Conservation (phyloP, 2,888 invertebrate species). For the Chloromyia formosa region DNA sequence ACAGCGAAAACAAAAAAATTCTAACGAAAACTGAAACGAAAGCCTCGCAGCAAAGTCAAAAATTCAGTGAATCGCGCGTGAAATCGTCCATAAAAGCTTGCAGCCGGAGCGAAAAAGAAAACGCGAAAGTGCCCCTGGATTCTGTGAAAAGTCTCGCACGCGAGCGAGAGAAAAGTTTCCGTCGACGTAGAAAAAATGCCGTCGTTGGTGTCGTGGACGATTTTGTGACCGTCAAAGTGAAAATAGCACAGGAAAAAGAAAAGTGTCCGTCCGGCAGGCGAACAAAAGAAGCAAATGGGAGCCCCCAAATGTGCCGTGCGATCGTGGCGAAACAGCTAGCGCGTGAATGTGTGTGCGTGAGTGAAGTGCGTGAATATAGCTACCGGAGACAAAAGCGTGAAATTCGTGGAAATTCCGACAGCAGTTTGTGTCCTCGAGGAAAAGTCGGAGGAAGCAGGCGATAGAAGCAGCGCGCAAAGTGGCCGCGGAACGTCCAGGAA, state of each 20-base stretch:
- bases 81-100: neutral
- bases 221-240: constrained; percentile 13
- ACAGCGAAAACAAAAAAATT: no score
- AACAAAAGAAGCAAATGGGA: neutral
- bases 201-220: constrained; percentile 22
- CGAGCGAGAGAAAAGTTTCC: neutral
- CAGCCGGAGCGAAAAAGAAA: no score
- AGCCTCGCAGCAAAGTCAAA: neutral
- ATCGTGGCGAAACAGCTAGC: no score
- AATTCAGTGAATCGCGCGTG: neutral
- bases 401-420: neutral
- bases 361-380: constrained; percentile 21
- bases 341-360: constrained; percentile 22
- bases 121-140: no score
- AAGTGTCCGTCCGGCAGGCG: neutral
- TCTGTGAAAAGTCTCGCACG: no score
- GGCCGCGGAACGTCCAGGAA: neutral
- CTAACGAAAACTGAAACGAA: no score
- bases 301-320: constrained; percentile 27
- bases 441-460: no score
- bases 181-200: constrained; percentile 33
- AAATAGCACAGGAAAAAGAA: neutral
- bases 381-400: neutral
- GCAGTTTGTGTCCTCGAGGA: neutral
- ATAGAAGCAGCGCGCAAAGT: no score